Evolutionary conservation across 1,140 invertebrate genomes (phyloP), one percentile per base, ranked within the genome.

Genomic region (Probaryconus sp.): DNA sequence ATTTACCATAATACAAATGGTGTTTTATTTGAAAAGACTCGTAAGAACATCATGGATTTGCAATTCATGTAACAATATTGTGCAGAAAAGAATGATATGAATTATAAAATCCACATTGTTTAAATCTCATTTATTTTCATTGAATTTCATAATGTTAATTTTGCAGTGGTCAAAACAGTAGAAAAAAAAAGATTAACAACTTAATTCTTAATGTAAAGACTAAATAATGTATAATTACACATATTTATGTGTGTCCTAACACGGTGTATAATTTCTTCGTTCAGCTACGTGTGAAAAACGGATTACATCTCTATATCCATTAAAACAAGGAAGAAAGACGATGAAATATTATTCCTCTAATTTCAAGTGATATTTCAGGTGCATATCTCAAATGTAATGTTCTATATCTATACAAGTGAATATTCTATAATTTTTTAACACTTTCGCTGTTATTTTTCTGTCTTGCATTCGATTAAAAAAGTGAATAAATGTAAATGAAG

Each of bases 261-360:
- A 68, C 45, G 35, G 24, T 16, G 18, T 24, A 45, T 43, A 20
- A 38, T 61, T 14, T 55, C 51, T 48, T 6, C 58, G 65, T 38
- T 50, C 65, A 69, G 6, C 28, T 43, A 53, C 24, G 65, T 69
- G 65, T 69, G 55, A 69, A 69, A 60, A 69, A 21, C 24, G 65
- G 40, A 61, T 61, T 51, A 50, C 50, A 68, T 58, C 51, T 28
- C 4, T 24, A 9, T 33, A 7, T 11, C 7, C 37, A 21, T 31
- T 43, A 43, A 16, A 31, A 30, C 37, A n/a, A 30, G 31, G 11
- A 37, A 47, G 37, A 55, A 37, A 47, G 37, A 55, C 35, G 9
- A 18, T 14, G 26, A 7, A 48, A 31, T 20, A 30, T 10, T 5
- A 56, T 67, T 38, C 17, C 42, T 48, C 20, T 56, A 20, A 43